These are phyloP conservation scores for Lysandra bellargus DNA, from an alignment of 2,888 invertebrate genomes.

Conservation along the genomic window DNA sequence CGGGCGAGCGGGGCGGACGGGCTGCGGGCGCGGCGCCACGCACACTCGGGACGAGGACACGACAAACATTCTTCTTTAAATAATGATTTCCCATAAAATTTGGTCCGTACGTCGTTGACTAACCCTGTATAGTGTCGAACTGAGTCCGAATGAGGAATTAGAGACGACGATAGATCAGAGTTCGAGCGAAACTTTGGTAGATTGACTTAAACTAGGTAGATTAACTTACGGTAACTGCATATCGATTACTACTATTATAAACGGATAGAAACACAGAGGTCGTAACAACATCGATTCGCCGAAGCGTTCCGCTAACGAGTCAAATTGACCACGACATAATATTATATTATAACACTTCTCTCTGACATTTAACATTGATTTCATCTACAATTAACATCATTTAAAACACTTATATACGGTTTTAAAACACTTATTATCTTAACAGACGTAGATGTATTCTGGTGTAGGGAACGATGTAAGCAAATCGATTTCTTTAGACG, in stretches of 20 bases:
- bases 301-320: slow-evolving; percentile 36
- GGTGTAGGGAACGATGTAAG: slow-evolving; percentile 36
- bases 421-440: slow-evolving; percentile 37
- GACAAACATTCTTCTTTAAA: slow-evolving; percentile 55
- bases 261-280: slow-evolving; percentile 39
- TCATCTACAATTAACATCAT: slow-evolving; percentile 28
- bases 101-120: slow-evolving; percentile 68
- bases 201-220: slow-evolving; percentile 72
- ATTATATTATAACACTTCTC: slow-evolving; percentile 4
- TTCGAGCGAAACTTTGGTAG: slow-evolving; percentile 72
- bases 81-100: slow-evolving; percentile 52
- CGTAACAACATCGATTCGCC: slow-evolving; percentile 41
- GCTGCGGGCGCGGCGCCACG: slow-evolving; percentile 44
- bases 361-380: slow-evolving; percentile 24
- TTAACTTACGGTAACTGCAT: slow-evolving; percentile 77
- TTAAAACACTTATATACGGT: slow-evolving; percentile 38
- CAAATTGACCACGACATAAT: slow-evolving; percentile 21
- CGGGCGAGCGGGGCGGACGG: slow-evolving; percentile 38
- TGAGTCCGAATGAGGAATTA: slow-evolving; percentile 56
- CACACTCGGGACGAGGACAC: slow-evolving; percentile 57
- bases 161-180: slow-evolving; percentile 60
- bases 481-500: slow-evolving; percentile 40
- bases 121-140: slow-evolving; percentile 64
- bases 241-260: slow-evolving; percentile 62
- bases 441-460: slow-evolving; percentile 20